Evolutionary conservation across 2,797 vertebrate species (phyloP), one percentile per base, ranked within the genome.

Genomic region (Lacerta viridis): DNA sequence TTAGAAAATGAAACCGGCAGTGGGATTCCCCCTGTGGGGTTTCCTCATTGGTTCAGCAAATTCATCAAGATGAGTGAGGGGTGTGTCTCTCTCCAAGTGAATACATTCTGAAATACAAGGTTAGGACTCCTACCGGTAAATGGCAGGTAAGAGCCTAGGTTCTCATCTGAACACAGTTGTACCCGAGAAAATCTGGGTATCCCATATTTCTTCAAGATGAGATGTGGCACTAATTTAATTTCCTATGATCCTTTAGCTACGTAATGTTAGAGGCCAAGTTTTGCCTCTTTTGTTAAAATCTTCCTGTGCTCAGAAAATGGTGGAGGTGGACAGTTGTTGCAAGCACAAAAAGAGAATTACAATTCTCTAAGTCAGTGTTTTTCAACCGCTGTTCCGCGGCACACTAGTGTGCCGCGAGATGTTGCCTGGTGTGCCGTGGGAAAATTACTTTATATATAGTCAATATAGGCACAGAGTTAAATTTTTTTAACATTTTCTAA

Each of bases 321-420:
- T 61, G 33, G 43, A 59, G 36, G 25, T 23, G 25, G n/a, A 2
- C 25, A 66, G 36, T 20, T 84, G 41, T 84, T 77, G 68, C 55
- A 68, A 92, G 41, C 59, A 69, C 64, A 39, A 13, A 68, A 84
- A 84, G 86, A 90, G 84, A 89, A 80, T 75, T 84, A 83, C 71
- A 13, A 23, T 43, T 79, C 55, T 18, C 68, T 59, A 88, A 55
- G 23, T 84, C n/a, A n/a, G n/a, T n/a, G n/a, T n/a, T n/a, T n/a
- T n/a, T n/a, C n/a, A n/a, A n/a, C n/a, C n/a, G n/a, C n/a, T n/a
- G n/a, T n/a, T n/a, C n/a, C n/a, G n/a, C n/a, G n/a, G n/a, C n/a
- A n/a, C n/a, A n/a, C n/a, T n/a, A n/a, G n/a, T n/a, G n/a, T n/a
- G n/a, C n/a, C n/a, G n/a, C n/a, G n/a, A n/a, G n/a, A n/a, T n/a